Evolutionary conservation across 2,888 invertebrate genomes (phyloP), one percentile per base, ranked within the genome.

Genomic region (Drosophila multiciliata): DNA sequence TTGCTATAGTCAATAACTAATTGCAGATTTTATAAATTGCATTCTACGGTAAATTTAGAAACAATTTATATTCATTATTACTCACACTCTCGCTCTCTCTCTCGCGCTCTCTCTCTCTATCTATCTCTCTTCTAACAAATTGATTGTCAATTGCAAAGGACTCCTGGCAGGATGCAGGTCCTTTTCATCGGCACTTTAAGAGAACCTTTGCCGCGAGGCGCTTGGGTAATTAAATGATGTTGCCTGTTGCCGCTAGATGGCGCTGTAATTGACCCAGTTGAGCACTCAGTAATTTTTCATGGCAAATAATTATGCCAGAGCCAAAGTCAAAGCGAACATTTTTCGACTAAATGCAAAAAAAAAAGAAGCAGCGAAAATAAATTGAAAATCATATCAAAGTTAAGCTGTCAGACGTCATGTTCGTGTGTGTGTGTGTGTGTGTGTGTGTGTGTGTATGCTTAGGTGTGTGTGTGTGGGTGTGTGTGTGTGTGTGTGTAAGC

Each of bases 301-400:
- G 69, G 66, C 76, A 79, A 80, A 81, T 77, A 82, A 81, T 81
- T 81, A 82, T 76, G 74, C 66, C 55, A 58, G 70, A 78, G 59
- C 60, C 82, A 82, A 79, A 79, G 72, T 65, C 53, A 52, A 60
- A 74, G 63, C 63, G 67, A 60, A 54, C 73, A 42, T 62, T 78
- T 78, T 80, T 55, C 62, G 66, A 64, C 64, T 49, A 65, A 74
- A 78, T 75, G 70, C 72, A 65, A 70, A 75, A 72, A 65, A 52
- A 75, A 72, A 65, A 50, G 52, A 54, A 75, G 62, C 66, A 54
- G 50, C 50, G 73, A 75, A 80, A 82, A 78, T 83, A 79, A 83
- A 87, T 87, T 84, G 77, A 83, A 79, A 87, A 74, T 75, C 87
- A 87, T 83, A 83, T 86, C 81, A 85, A 86, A 85, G 68, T 78